phyloP scores from a whole-genome alignment of 2,888 invertebrate genomes.

The Craniophora ligustri region DNA sequence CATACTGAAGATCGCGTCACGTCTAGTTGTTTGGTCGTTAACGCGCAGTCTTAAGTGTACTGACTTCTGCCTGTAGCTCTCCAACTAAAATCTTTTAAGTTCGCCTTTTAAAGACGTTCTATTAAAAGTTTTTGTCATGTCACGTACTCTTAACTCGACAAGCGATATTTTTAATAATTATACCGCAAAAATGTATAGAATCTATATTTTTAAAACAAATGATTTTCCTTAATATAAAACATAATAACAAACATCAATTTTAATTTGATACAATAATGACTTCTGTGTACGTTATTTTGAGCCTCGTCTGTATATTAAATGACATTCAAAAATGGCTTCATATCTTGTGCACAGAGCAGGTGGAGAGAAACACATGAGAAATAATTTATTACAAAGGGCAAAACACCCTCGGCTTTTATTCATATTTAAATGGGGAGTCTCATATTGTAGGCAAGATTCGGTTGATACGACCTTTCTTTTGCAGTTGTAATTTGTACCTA shows the following conservation, averaged over 20 bases:
- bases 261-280: slow-evolving; percentile 16
- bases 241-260: slow-evolving; percentile 4
- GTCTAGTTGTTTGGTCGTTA: slow-evolving; percentile 55
- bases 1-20: slow-evolving; percentile 52
- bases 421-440: slow-evolving; percentile 61
- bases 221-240: not conserved
- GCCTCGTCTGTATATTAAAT: slow-evolving; percentile 30
- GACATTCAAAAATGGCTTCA: slow-evolving; percentile 40
- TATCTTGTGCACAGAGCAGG: slow-evolving; percentile 37
- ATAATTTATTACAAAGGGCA: slow-evolving; percentile 63
- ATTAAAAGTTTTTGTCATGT: slow-evolving; percentile 16
- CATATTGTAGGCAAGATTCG: slow-evolving; percentile 45
- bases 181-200: not conserved
- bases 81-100: slow-evolving; percentile 25
- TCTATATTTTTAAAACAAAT: not conserved
- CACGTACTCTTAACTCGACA: slow-evolving; percentile 12
- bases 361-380: slow-evolving; percentile 50
- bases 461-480: slow-evolving; percentile 28
- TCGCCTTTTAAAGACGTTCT: slow-evolving; percentile 16
- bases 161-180: slow-evolving; percentile 12
- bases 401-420: slow-evolving; percentile 60
- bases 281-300: slow-evolving; percentile 11
- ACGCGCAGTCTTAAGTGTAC: slow-evolving; percentile 29
- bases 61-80: slow-evolving; percentile 15
- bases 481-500: slow-evolving; percentile 5